Evolutionary conservation across 2,888 invertebrate species (phyloP).

Genomic region (Strigamia maritima): DNA sequence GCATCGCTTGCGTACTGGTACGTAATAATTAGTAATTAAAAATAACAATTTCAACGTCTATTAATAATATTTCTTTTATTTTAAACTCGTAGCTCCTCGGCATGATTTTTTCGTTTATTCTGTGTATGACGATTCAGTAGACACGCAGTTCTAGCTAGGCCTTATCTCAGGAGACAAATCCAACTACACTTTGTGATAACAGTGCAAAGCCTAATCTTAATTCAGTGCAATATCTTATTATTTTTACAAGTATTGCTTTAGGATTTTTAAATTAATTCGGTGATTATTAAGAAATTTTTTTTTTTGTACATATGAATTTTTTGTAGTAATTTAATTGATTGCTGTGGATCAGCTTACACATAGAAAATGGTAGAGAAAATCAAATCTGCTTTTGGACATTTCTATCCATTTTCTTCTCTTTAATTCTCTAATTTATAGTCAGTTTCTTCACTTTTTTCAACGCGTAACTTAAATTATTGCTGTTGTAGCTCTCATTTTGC

Average conservation of each 20-base stretch:
- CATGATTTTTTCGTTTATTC: conserved; percentile 3
- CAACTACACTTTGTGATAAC: conserved; percentile 19
- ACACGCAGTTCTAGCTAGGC: background rate
- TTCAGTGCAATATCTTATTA: background rate
- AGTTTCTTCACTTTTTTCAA: background rate
- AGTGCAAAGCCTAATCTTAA: background rate
- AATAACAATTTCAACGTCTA: background rate
- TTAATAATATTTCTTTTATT: background rate
- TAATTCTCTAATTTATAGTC: background rate
- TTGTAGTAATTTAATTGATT: background rate
- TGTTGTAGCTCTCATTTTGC: background rate
- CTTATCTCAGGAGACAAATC: conserved; percentile 13
- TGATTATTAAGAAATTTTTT: background rate
- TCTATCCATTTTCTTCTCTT: background rate
- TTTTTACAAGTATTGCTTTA: background rate
- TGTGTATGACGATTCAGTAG: conserved; percentile 8
- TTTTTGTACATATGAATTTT: background rate
- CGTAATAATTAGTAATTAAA: conserved; percentile 45
- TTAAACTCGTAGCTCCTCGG: background rate
- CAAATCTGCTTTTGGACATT: background rate
- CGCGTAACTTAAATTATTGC: background rate
- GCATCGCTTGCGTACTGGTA: conserved; percentile 82
- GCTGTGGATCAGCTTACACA: background rate
- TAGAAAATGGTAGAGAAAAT: background rate
- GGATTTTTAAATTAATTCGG: background rate